Base-by-base conservation (phyloP, 2,113 vertebrate genomes). In the Lynx canadensis region DNA sequence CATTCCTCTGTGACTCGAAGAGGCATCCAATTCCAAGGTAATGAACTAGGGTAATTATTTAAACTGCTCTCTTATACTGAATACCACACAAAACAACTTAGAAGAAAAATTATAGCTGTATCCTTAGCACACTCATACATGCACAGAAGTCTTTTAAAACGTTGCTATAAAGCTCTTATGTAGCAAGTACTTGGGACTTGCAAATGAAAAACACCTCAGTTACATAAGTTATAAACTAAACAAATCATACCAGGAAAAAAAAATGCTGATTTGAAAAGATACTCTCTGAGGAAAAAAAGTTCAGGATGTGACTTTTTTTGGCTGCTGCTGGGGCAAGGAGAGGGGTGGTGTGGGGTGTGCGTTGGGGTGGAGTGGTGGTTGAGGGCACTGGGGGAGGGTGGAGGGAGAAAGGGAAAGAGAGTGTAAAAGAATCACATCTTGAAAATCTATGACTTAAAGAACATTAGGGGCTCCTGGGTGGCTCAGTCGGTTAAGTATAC, bases 141-240 rank as follows among this genome's bases (percentile, higher is more conserved):
- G 12, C 21, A 31, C 14, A 12, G 14, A n/a, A 50, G n/a, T 81
- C 13, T 21, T 96, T 88, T 86, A 29, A 92, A 71, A 85, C 41
- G 7, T 69, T 52, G 8, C 69, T 71, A 14, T 81, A 65, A 65
- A 41, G 31, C 65, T 85, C 86, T 76, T 41, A 69, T 69, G 25
- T 57, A 94, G 36, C 41, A 91, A 50, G 65, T 84, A 82, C 66
- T 93, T 83, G 12, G 31, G 10, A 48, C 45, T 83, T 96, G 78
- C n/a, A 85, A 95, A 68, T 89, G 69, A 80, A 91, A 91, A 91
- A 74, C 65, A 82, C 48, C 19, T 87, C 68, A 31, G 80, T 76
- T 57, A 69, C 55, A 80, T 13, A 81, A 63, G 41, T 80, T 79
- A 48, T 66, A 71, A 93, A 76, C 50, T 89, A 94, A 94, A 82